These are phyloP conservation scores for Dermatemys mawii DNA, from an alignment of 2,113 vertebrate species.

Conservation along the genomic window DNA sequence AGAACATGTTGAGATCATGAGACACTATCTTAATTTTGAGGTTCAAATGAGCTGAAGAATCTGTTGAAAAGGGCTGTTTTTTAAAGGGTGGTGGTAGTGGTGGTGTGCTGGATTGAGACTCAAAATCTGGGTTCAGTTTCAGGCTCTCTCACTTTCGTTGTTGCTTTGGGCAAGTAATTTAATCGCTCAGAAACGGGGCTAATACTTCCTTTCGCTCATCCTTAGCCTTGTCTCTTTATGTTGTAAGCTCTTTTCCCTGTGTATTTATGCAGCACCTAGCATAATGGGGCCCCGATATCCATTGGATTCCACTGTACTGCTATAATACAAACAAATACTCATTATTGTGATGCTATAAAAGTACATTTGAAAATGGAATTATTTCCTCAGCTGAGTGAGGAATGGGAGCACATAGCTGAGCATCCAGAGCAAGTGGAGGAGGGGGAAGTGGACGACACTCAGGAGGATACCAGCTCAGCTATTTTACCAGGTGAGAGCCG, in stretches of 20 bases:
- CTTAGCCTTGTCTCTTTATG: neutral
- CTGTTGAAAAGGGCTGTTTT: neutral
- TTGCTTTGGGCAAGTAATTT: neutral
- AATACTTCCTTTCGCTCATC: neutral
- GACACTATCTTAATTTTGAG: neutral
- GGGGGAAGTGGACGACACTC: slow-evolving; percentile 67
- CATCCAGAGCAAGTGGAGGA: slow-evolving; percentile 66
- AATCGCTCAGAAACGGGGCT: neutral
- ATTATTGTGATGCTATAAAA: slow-evolving; percentile 38
- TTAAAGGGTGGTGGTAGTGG: neutral
- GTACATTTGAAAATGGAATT: slow-evolving; percentile 62
- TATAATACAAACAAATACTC: slow-evolving; percentile 66
- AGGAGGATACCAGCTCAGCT: slow-evolving; percentile 66
- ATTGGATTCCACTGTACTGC: slow-evolving; percentile 48
- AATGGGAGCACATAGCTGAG: slow-evolving; percentile 70
- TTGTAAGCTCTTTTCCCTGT: neutral
- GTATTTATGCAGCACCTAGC: neutral
- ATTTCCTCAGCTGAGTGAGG: slow-evolving; percentile 85
- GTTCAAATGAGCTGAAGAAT: slow-evolving; percentile 12
- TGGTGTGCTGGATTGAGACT: neutral
- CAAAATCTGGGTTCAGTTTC: slow-evolving; percentile 36
- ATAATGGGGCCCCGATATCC: neutral
- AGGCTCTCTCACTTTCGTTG: neutral
- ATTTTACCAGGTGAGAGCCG: slow-evolving; percentile 80
- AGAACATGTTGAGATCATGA: slow-evolving; percentile 20